Evolutionary conservation across 1,140 invertebrate species (phyloP), one percentile per base, ranked within the genome.

Genomic region (Ephestia elutella): DNA sequence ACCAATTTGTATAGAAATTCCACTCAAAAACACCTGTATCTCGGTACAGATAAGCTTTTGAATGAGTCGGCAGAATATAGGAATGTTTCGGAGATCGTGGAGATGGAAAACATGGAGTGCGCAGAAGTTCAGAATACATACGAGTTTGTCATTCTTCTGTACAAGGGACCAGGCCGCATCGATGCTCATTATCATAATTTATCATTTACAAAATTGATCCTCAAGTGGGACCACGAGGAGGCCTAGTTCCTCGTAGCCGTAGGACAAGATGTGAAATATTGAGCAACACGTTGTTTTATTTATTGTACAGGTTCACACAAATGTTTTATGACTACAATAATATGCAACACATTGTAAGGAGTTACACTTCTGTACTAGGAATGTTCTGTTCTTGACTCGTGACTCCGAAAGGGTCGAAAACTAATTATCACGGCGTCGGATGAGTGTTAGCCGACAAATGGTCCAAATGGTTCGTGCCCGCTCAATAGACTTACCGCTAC

Each of bases 21-120:
- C 54, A 64, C 25, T 74, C 70, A 73, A 74, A 75, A 75, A 68
- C 75, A 78, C 73, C 71, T 78, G 71, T 78, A 73, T 71, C 69
- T 73, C 53, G 56, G 57, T 70, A 62, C 25, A 70, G 73, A 75
- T 75, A 75, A 75, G 63, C 63, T 65, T 60, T 60, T 64, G 70
- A 64, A 78, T 75, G 73, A 78, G 73, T 75, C 66, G 69, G 65
- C 71, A 71, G 57, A 71, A 66, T 67, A 61, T 69, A 56, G 75
- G 71, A 78, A 78, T 78, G 71, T 72, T 17, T 15, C 15, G 13
- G 38, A 44, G 13, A 44, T 17, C 10, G n/a, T 44, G 13, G 38
- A 44, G 13, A 44, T 17, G 38, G n/a, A 44, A 44, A 58, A n/a
- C 13, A n/a, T 15, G 13, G 13, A 15, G 38, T 15, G 38, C 5